Conservation (phyloP, 2,113 vertebrate species). For the Embiotoca jacksoni region DNA sequence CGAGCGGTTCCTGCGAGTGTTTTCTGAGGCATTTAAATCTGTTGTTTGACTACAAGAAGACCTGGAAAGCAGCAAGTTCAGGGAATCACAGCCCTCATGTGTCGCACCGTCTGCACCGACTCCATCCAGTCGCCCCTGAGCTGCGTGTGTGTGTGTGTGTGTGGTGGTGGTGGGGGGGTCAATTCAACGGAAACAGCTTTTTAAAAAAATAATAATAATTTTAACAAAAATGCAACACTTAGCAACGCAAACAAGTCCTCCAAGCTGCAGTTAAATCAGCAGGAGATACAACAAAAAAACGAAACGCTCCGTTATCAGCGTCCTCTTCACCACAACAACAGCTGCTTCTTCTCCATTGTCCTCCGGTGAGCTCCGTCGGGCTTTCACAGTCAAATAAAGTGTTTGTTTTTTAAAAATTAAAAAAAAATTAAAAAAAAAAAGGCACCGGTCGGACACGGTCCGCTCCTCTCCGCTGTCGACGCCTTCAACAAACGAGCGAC, state of each 20-base stretch:
- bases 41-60: slow-evolving; percentile 13
- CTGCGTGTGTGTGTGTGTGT: background rate
- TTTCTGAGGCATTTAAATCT: slow-evolving; percentile 67
- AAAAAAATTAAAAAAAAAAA: background rate
- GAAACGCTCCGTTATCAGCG: slow-evolving; percentile 6
- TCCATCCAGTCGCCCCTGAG: slow-evolving; percentile 23
- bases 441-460: background rate
- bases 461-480: background rate
- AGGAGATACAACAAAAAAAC: background rate
- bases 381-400: slow-evolving; percentile 37
- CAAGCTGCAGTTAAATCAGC: background rate
- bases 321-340: slow-evolving; percentile 35
- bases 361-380: slow-evolving; percentile 29
- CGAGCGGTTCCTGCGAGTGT: slow-evolving; percentile 3
- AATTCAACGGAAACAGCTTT: slow-evolving; percentile 7
- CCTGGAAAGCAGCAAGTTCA: slow-evolving; percentile 57
- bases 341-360: slow-evolving; percentile 62
- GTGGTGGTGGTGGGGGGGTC: background rate
- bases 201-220: too few species aligned
- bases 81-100: slow-evolving; percentile 33
- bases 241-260: background rate
- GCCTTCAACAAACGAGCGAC: background rate
- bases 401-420: background rate
- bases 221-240: too few species aligned
- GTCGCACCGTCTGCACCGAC: slow-evolving; percentile 59